Conservation (phyloP, 1,140 invertebrate species). For the Charaxes varanes region DNA sequence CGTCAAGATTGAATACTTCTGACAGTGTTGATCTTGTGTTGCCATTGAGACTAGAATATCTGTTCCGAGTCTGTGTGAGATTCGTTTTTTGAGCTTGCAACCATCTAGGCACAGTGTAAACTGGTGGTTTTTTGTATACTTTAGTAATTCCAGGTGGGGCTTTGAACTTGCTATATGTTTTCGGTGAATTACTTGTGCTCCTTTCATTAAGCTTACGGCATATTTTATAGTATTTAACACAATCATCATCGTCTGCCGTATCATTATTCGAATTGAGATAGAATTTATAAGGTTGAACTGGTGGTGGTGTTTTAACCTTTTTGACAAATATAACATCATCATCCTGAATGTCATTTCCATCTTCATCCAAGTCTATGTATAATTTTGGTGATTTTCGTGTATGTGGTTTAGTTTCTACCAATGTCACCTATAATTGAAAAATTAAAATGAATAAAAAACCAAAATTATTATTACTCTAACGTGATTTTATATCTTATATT, state of each 20-base stretch:
- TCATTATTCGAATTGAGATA: conserved; percentile 31
- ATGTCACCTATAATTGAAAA: conserved; percentile 39
- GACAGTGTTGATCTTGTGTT: conserved; percentile 46
- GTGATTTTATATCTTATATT: no score
- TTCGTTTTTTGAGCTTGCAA: conserved; percentile 41
- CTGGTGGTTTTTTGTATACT: conserved; percentile 43
- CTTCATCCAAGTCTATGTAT: conserved; percentile 49
- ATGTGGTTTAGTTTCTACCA: conserved; percentile 41
- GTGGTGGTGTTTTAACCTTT: conserved; percentile 32
- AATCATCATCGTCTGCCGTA: conserved; percentile 21
- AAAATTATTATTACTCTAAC: no score
- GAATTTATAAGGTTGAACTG: conserved; percentile 41
- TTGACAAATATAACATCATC: conserved; percentile 59
- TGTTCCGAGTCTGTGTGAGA: conserved; percentile 33
- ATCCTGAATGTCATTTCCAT: conserved; percentile 30
- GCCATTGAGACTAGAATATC: conserved; percentile 42
- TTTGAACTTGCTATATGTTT: conserved; percentile 45
- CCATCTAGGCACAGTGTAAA: conserved; percentile 54
- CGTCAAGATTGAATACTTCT: conserved; percentile 67
- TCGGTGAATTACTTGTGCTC: conserved; percentile 33
- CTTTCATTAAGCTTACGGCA: conserved; percentile 39
- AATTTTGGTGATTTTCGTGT: conserved; percentile 39
- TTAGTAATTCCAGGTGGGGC: conserved; percentile 49
- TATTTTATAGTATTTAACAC: conserved; percentile 35
- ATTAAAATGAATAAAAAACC: conserved; percentile 1